These are phyloP conservation scores for Knipowitschia caucasica DNA, from an alignment of 2,797 vertebrate species.

Conservation along the genomic window DNA sequence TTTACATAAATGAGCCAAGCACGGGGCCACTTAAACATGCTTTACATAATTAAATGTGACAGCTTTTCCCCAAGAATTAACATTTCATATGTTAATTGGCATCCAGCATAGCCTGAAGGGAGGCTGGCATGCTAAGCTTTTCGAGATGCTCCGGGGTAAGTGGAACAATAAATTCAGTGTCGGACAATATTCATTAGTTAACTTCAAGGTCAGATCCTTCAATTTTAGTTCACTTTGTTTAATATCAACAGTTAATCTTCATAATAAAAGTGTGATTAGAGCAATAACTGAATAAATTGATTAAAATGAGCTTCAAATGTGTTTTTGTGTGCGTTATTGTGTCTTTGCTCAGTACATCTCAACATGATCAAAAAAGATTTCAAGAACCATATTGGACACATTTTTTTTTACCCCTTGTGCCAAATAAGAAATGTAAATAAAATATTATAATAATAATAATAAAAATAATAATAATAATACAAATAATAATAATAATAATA, in stretches of 20 bases:
- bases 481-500: too few relatives aligned
- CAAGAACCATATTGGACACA: too few relatives aligned
- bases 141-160: neutral
- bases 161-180: neutral
- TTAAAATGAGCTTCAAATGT: neutral
- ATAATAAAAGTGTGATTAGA: neutral
- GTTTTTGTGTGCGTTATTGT: too few relatives aligned
- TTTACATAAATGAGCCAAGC: neutral
- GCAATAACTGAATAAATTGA: neutral
- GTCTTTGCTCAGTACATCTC: too few relatives aligned
- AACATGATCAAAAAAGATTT: too few relatives aligned
- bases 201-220: neutral
- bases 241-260: neutral
- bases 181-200: neutral
- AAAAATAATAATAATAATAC: too few relatives aligned
- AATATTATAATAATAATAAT: too few relatives aligned
- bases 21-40: slow-evolving; percentile 2
- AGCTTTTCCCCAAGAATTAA: slow-evolving; percentile 6
- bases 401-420: too few relatives aligned
- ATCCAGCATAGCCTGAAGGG: neutral
- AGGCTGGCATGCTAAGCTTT: neutral
- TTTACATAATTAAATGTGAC: slow-evolving; percentile 9
- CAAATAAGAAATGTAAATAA: too few relatives aligned
- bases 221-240: too few relatives aligned
- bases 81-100: slow-evolving; percentile 2